These are phyloP conservation scores for Gymnoscopelus braueri DNA, from an alignment of 2,797 vertebrate genomes.

Conservation along the genomic window DNA sequence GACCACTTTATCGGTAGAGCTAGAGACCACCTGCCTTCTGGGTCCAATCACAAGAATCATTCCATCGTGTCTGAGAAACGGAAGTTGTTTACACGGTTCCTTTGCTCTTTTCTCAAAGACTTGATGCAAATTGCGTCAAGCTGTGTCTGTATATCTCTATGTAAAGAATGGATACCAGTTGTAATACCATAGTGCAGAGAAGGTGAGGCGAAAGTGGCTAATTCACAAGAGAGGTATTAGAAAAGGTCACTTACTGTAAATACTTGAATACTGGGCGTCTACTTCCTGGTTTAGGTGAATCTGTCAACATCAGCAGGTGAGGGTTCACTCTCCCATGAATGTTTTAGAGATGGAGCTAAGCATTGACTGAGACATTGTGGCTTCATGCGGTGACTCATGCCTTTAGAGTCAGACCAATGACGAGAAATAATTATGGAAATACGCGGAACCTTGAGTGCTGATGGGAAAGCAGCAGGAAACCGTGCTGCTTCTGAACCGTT, in stretches of 20 bases:
- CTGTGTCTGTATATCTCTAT: neutral
- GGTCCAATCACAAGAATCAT: slow-evolving; percentile 31
- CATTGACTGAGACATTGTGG: neutral
- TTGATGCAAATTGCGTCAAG: neutral
- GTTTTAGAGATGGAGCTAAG: neutral
- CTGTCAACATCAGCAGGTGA: neutral
- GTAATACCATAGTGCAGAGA: neutral
- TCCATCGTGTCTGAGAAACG: slow-evolving; percentile 13
- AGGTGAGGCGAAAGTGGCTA: neutral
- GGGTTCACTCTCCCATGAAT: neutral
- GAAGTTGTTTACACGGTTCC: neutral
- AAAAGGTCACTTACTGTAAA: neutral
- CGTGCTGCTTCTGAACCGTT: neutral
- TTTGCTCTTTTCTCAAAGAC: neutral
- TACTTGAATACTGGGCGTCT: neutral
- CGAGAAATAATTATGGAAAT: neutral
- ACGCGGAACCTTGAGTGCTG: neutral
- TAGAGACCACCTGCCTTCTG: slow-evolving; percentile 4
- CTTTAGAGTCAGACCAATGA: neutral
- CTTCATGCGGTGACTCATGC: neutral
- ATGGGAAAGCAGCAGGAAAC: neutral
- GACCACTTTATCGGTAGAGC: neutral
- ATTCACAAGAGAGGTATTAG: neutral
- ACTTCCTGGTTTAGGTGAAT: neutral
- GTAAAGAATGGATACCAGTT: neutral